Evolutionary conservation across 2,888 invertebrate species (phyloP), one percentile per base, ranked within the genome.

Genomic region (Sinohyriopsis cumingii): DNA sequence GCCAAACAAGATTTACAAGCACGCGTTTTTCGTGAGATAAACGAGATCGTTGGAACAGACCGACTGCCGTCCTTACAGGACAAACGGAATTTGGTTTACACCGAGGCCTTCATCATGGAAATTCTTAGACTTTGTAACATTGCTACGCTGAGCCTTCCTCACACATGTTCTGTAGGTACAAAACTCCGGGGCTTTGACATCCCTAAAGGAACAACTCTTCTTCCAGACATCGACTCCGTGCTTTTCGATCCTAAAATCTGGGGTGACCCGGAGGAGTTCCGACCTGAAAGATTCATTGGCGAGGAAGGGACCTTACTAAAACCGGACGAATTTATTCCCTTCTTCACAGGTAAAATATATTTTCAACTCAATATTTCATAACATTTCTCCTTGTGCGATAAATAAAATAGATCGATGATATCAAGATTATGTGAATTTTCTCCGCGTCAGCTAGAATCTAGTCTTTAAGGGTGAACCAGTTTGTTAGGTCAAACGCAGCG

Each of bases 21-120:
- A 9, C 20, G 54, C 2, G 4, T 62, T 45, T 15, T 45, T 5
- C 19, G 54, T 54, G 62, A 62, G 54, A 62, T 62, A 6, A 54
- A 62, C 3, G 45, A 62, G 5, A 54, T 45, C 54, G 28, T 62
- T 62, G 62, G 62, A 3, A 54, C 22, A 22, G 45, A 18, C 12
- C 62, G 62, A 0, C 20, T 53, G 22, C 62, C 62, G 12, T 53
- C 62, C 0, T 22, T 62, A 54, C 53, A 63, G 18, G 63, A 63
- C 12, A 63, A 63, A 63, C 63, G 53, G 63, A 19, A 62, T 24
- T 54, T 62, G 54, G n/a, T 53, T 18, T 62, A 53, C 24, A 62
- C 62, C 1, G 62, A 62, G 53, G 62, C 62, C n/a, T 62, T 33
- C 18, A 62, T 62, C 54, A n/a, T 54, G 22, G 62, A 62, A 22